These are phyloP conservation scores for Abscondita cerata DNA, from an alignment of 2,888 invertebrate species.

Conservation along the genomic window DNA sequence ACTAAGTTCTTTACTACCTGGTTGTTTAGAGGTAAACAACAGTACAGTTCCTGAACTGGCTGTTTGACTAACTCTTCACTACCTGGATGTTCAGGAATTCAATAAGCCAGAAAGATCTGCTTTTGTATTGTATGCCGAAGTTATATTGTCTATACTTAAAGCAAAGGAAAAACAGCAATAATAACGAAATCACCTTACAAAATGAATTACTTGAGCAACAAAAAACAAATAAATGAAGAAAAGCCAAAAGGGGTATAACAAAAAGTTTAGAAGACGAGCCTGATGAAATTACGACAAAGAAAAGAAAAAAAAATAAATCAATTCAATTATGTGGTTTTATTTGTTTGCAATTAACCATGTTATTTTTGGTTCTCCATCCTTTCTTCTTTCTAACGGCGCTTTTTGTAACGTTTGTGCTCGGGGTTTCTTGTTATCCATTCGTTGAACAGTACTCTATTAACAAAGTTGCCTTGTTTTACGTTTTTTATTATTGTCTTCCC, in stretches of 20 bases:
- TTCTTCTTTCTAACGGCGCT: no score
- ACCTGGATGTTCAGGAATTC: no score
- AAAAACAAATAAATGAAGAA: conserved; percentile 6
- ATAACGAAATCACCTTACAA: neutral
- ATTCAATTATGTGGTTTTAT: neutral
- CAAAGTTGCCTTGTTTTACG: no score
- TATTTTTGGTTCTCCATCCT: no score
- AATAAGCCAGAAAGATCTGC: no score
- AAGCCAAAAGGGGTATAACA: conserved; percentile 1
- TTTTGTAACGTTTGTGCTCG: no score
- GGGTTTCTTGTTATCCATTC: no score
- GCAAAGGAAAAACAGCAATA: conserved; percentile 6
- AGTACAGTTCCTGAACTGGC: no score
- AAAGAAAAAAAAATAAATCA: conserved; percentile 2
- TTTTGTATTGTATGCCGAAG: neutral
- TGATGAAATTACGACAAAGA: conserved; percentile 5
- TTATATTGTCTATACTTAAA: neutral
- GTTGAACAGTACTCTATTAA: no score
- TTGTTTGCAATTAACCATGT: no score
- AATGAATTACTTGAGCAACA: conserved; percentile 6
- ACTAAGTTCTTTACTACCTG: neutral
- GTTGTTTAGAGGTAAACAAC: neutral
- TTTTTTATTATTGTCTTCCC: no score
- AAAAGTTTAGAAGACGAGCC: neutral
- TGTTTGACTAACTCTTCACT: no score